Percentiles rank a stretch among this genome's conserved stretches.
These are phyloP conservation scores for Dasysyrphus albostriatus DNA, from an alignment of 2,888 invertebrate species.

Conservation along the genomic window DNA sequence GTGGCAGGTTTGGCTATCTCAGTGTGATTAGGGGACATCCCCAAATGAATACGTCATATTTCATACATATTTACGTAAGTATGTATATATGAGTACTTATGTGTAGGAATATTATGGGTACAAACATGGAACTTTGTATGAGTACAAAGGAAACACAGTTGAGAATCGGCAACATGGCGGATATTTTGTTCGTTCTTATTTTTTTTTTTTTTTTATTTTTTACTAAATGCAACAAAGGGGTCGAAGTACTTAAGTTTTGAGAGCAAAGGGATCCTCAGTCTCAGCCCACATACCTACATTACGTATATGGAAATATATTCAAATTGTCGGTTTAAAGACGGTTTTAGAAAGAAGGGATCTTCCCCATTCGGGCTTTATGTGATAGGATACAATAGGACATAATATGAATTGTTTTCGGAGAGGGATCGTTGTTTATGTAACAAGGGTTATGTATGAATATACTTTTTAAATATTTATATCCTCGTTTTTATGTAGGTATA, in stretches of 20 bases:
- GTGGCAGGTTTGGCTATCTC: slow-evolving; percentile 48
- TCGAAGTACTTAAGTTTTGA: slow-evolving; percentile 64
- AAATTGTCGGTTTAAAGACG: slow-evolving; percentile 51
- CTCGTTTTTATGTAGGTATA: background rate
- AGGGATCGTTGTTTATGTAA: slow-evolving; percentile 54
- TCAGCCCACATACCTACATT: slow-evolving; percentile 28
- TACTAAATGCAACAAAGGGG: slow-evolving; percentile 65
- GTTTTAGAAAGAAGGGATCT: slow-evolving; percentile 64
- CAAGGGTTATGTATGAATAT: slow-evolving; percentile 3
- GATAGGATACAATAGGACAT: slow-evolving; percentile 42
- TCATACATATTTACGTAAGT: background rate
- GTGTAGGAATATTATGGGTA: slow-evolving; percentile 7
- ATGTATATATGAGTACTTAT: background rate
- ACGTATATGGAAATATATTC: slow-evolving; percentile 61
- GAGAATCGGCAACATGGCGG: slow-evolving; percentile 70
- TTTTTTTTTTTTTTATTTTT: slow-evolving; percentile 15
- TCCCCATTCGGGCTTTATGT: slow-evolving; percentile 36
- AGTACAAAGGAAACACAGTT: slow-evolving; percentile 38
- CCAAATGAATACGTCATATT: slow-evolving; percentile 23
- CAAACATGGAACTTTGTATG: slow-evolving; percentile 4
- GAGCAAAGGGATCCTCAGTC: slow-evolving; percentile 55
- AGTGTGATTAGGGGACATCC: slow-evolving; percentile 65
- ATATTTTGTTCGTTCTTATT: slow-evolving; percentile 37
- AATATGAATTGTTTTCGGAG: slow-evolving; percentile 40
- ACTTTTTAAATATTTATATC: slow-evolving; percentile 22